These are phyloP conservation scores for Odontothrips loti DNA, from an alignment of 2,888 invertebrate genomes.

Conservation along the genomic window DNA sequence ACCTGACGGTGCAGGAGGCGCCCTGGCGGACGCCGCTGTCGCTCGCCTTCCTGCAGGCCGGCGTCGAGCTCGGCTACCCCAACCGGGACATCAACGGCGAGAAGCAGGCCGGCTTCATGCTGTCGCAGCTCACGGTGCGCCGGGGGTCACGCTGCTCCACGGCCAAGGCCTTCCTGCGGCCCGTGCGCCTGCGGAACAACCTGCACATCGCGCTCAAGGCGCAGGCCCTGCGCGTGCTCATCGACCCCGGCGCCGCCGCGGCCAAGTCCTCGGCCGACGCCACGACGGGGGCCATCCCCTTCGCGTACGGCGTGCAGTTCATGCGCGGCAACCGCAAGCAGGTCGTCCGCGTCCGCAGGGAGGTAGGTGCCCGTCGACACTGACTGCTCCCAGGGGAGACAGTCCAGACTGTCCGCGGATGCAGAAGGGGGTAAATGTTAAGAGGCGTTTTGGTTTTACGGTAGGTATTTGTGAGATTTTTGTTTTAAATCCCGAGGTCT, in stretches of 20 bases:
- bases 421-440: too few relatives aligned
- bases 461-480: too few relatives aligned
- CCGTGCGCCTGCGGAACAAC: constrained; percentile 70
- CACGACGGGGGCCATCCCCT: constrained; percentile 47
- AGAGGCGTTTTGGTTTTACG: too few relatives aligned
- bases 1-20: constrained; percentile 73
- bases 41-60: constrained; percentile 77
- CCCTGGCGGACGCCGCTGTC: constrained; percentile 79
- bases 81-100: constrained; percentile 77
- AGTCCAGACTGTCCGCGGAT: too few relatives aligned
- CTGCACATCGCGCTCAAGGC: constrained; percentile 74
- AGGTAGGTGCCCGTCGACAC: constrained; percentile 43
- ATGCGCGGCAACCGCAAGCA: constrained; percentile 61
- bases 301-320: constrained; percentile 73
- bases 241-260: constrained; percentile 32
- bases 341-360: constrained; percentile 67
- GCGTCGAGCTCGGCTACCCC: constrained; percentile 68
- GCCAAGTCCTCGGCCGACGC: not conserved
- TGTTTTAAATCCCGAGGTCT: too few relatives aligned
- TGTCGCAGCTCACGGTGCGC: constrained; percentile 78
- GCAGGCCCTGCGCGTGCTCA: constrained; percentile 62
- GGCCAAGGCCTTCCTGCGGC: constrained; percentile 80
- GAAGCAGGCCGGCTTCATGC: constrained; percentile 79
- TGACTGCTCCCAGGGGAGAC: too few relatives aligned
- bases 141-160: constrained; percentile 82